Evolutionary conservation across 2,888 invertebrate species (phyloP).

Genomic region (Sarcophaga caerulescens): DNA sequence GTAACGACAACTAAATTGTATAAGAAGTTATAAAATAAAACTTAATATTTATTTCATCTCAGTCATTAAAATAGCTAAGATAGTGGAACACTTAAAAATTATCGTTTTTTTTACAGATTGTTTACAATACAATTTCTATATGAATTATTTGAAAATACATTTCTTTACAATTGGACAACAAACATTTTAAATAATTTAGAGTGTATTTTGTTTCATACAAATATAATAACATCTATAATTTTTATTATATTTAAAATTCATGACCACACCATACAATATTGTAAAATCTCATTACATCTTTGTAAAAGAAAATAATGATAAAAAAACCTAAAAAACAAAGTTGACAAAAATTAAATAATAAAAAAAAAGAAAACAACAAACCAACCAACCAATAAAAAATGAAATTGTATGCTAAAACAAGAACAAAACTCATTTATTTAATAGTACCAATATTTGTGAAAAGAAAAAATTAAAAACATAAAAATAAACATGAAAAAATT

Average conservation of each 20-base stretch:
- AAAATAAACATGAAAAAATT: conserved; percentile 33
- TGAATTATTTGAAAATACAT: conserved; percentile 13
- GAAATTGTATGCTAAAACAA: conserved; percentile 58
- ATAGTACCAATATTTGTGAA: conserved; percentile 66
- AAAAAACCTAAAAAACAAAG: conserved; percentile 44
- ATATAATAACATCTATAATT: conserved; percentile 29
- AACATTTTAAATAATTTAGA: conserved; percentile 54
- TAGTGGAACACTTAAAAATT: conserved; percentile 19
- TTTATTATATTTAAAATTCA: conserved; percentile 40
- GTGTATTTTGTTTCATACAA: conserved; percentile 48
- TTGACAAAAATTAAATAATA: conserved; percentile 51
- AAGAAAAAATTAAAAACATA: conserved; percentile 56
- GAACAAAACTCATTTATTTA: conserved; percentile 66
- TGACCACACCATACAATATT: conserved; percentile 29
- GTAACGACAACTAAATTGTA: conserved; percentile 54
- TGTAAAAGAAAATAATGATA: conserved; percentile 4
- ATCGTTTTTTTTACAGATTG: conserved; percentile 29
- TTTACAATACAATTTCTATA: conserved; percentile 28
- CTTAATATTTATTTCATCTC: conserved; percentile 51
- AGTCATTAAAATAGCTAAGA: conserved; percentile 25
- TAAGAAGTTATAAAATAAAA: conserved; percentile 47
- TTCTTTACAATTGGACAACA: conserved; percentile 20
- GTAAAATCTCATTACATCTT: conserved; percentile 61
- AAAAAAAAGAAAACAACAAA: conserved; percentile 13
- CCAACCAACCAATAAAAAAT: conserved; percentile 13